These are phyloP conservation scores for Hippoglossus hippoglossus DNA, from an alignment of 2,797 vertebrate genomes.

Conservation along the genomic window DNA sequence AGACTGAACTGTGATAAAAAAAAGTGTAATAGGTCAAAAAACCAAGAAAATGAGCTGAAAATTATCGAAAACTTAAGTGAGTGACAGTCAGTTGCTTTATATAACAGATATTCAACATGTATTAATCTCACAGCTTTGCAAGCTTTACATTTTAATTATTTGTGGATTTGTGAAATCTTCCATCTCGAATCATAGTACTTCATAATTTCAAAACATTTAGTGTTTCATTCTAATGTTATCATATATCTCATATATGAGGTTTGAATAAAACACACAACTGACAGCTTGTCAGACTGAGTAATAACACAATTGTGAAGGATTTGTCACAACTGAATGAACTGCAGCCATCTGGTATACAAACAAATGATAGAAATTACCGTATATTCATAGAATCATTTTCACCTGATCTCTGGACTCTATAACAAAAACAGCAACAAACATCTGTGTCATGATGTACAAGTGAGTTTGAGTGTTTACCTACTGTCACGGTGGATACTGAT, in stretches of 20 bases:
- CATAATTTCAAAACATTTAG: neutral
- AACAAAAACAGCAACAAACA: neutral
- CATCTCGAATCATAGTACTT: neutral
- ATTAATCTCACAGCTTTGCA: too few species aligned
- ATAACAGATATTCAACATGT: too few species aligned
- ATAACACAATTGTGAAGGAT: slow-evolving; percentile 20
- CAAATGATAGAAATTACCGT: neutral
- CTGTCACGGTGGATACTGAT: slow-evolving; percentile 34
- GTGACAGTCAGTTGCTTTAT: too few species aligned
- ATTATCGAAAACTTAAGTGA: too few species aligned
- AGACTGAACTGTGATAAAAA: too few species aligned
- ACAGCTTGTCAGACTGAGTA: slow-evolving; percentile 22
- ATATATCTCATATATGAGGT: neutral
- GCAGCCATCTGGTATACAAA: slow-evolving; percentile 5
- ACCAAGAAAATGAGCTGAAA: too few species aligned
- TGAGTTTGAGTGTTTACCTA: neutral
- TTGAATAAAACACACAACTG: slow-evolving; percentile 2
- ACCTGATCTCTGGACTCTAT: neutral
- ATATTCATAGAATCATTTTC: neutral
- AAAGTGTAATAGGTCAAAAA: too few species aligned
- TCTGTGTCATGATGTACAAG: slow-evolving; percentile 6
- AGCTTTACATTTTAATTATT: too few species aligned
- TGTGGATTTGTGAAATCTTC: neutral
- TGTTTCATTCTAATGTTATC: neutral
- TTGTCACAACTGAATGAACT: slow-evolving; percentile 11